Conservation (phyloP, 35 echinoderm and acorn worm genomes). For the Ophiothrix spiculata region DNA sequence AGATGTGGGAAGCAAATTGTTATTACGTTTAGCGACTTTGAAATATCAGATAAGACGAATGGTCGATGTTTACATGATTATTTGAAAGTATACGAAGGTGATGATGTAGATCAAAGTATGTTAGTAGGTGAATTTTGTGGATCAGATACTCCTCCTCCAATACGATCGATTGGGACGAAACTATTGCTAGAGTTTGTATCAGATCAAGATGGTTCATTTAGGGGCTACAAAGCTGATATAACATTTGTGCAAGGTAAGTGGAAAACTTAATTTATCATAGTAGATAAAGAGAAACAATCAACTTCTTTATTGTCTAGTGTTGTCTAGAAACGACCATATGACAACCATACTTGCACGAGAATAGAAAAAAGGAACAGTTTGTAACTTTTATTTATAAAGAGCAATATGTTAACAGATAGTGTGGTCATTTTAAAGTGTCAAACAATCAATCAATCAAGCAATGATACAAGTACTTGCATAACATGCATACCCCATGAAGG, state of each 20-base stretch:
- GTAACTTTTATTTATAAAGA: background rate
- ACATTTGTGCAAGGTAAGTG: background rate
- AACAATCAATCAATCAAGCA: too few species aligned
- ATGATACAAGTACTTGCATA: too few species aligned
- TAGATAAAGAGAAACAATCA: background rate
- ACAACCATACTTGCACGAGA: background rate
- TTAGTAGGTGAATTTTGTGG: background rate
- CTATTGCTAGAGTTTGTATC: background rate
- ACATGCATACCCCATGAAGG: too few species aligned
- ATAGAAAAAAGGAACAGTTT: background rate
- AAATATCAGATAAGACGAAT: background rate
- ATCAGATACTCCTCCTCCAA: background rate
- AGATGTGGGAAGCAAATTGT: background rate
- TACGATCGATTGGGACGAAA: background rate
- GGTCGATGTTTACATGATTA: background rate
- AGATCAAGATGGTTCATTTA: background rate
- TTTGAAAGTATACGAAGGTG: background rate
- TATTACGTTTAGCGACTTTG: background rate
- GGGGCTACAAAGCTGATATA: background rate
- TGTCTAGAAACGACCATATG: background rate
- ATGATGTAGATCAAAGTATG: background rate
- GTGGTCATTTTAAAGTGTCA: too few species aligned
- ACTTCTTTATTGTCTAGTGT: background rate
- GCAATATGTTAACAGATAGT: background rate
- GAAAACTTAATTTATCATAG: background rate